These are phyloP conservation scores for Sebastes nivosus DNA, from an alignment of 2,797 vertebrate genomes.

Conservation along the genomic window DNA sequence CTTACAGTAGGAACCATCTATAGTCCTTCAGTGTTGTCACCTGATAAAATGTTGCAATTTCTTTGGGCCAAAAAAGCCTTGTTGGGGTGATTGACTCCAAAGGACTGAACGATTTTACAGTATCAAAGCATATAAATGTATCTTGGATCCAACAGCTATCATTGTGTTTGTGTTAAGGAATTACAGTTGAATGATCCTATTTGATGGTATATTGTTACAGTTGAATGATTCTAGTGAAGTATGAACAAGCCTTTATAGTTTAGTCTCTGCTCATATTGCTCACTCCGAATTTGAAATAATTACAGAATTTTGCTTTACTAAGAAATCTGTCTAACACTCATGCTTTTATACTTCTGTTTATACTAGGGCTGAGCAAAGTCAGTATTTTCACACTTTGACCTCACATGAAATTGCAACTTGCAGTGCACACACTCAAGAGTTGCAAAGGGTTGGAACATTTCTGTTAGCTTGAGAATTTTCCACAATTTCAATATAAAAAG, in stretches of 20 bases:
- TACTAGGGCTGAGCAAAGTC: neutral
- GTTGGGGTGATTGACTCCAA: neutral
- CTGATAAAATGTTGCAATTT: neutral
- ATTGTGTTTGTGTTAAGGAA: neutral
- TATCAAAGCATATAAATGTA: neutral
- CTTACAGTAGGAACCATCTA: neutral
- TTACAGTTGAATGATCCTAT: too few relatives aligned
- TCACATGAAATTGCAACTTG: neutral
- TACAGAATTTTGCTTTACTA: neutral
- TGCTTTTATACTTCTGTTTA: neutral
- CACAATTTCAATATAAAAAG: neutral
- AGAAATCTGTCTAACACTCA: neutral
- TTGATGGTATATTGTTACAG: too few relatives aligned
- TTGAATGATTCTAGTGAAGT: too few relatives aligned
- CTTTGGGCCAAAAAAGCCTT: neutral
- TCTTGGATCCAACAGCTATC: neutral
- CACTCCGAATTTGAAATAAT: neutral
- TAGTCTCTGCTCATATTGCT: neutral
- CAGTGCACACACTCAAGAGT: neutral
- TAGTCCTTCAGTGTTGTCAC: neutral
- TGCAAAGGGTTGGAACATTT: neutral
- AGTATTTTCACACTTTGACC: neutral
- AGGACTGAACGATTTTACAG: neutral
- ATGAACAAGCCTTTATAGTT: too few relatives aligned
- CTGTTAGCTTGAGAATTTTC: neutral